These are phyloP conservation scores for Amblyjoppa proteus DNA, from an alignment of 2,888 invertebrate species.

Conservation along the genomic window DNA sequence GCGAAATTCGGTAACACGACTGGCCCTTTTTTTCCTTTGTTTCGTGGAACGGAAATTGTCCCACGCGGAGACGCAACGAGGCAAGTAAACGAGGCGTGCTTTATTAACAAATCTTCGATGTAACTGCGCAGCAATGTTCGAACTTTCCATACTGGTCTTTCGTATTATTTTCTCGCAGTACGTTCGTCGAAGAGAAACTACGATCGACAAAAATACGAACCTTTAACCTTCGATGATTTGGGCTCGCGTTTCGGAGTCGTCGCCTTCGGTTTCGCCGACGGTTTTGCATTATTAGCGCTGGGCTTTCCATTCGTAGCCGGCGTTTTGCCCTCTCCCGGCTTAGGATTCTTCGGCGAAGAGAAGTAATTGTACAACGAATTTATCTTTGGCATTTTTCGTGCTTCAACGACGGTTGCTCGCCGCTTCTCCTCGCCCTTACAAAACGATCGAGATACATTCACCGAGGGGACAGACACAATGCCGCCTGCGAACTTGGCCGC, in stretches of 20 bases:
- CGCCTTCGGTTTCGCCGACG: slow-evolving; percentile 53
- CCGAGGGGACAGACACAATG: neutral
- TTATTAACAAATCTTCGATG: neutral
- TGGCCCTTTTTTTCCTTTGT: neutral
- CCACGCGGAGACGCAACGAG: neutral
- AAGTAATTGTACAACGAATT: slow-evolving; percentile 91
- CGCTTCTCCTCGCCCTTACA: neutral
- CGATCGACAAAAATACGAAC: slow-evolving; percentile 58
- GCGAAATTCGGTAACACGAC: too few species aligned
- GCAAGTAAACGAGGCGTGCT: neutral
- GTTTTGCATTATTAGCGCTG: slow-evolving; percentile 33
- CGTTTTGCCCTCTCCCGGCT: slow-evolving; percentile 55
- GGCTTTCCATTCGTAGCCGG: slow-evolving; percentile 52
- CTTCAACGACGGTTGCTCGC: neutral
- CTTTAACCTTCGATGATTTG: slow-evolving; percentile 67
- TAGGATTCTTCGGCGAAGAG: slow-evolving; percentile 81
- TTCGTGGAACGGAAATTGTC: neutral
- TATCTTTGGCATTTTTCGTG: slow-evolving; percentile 79
- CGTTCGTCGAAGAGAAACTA: neutral
- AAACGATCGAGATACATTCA: neutral
- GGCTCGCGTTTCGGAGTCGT: slow-evolving; percentile 66
- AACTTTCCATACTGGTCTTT: slow-evolving; percentile 10
- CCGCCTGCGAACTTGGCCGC: neutral
- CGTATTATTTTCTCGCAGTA: slow-evolving; percentile 10
- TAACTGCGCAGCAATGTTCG: slow-evolving; percentile 19